Evolutionary conservation across 2,797 vertebrate species (phyloP), one percentile per base, ranked within the genome.

Genomic region (Peromyscus nudipes): DNA sequence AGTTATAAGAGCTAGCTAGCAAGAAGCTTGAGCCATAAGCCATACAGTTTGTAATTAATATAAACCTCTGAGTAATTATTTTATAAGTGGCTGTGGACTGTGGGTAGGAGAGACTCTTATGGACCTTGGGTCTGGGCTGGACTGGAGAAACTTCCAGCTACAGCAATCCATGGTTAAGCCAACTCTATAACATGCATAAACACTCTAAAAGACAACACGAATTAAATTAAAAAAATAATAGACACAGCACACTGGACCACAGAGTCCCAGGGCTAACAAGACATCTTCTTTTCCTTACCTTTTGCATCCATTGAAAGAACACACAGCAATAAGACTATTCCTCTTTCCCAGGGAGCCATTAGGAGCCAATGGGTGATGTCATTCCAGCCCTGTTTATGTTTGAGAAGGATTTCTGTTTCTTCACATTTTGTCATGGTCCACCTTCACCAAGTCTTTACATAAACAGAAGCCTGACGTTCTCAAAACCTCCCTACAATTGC

Each of bases 191-290:
- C 31, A 85, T 88, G 92, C 79, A 94, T 4, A 46, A 52, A 60
- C 8, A 64, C 60, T 95, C 49, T 84, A 85, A 96, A 96, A 95
- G 43, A 94, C 46, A 94, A 79, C 88, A 37, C 2, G 80, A 94
- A 94, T 94, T 88, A 94, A 85, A 91, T 94, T 91, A 67, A 95
- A 94, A 97, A 57, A 69, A 97, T 25, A 87, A n/a, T 46, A 85
- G 46, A 29, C 19, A n/a, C 31, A 67, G 29, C 21, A 67, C 40
- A 86, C 6, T 57, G 62, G 52, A 94, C 69, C 2, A 60, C 37
- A 57, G 2, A 79, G 71, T 37, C 79, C 46, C 40, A 31, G 34
- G 62, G 69, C 57, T 94, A 95, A 91, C 2, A 83, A 80, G 37
- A 13, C 46, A 67, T 65, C 31, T 25, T 94, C 89, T 88, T 23